Base-by-base conservation (phyloP, 2,113 vertebrate species). In the Eptesicus fuscus region DNA sequence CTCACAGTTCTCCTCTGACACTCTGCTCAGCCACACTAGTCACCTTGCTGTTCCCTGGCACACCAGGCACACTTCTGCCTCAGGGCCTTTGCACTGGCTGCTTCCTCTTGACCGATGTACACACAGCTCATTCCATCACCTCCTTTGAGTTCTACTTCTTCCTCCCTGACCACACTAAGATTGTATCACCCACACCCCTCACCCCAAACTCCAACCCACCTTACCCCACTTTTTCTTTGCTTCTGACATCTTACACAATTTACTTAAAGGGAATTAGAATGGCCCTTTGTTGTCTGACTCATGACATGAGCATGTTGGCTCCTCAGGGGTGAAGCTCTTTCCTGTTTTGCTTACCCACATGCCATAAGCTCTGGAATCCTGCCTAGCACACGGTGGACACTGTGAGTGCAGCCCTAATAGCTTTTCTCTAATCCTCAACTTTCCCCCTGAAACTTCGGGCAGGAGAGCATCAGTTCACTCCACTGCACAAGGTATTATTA, bases 401-500 rank as follows among this genome's bases (percentile, higher is more conserved):
- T 25, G 0, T 1, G 47, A 53, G 11, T 51, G 53, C 7, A 2
- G 63, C 37, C 16, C 37, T 7, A 16, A 1, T 7, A 20, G 23
- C 22, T 71, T 90, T 8, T 37, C 20, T 61, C 35, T 35, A 16
- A 37, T 9, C 25, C 44, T 65, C 4, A 0, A 35, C 20, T 74
- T 86, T n/a, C 61, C 65, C 40, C 88, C 47, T 69, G 40, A 86
- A 7, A 4, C 2, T 44, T 61, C 9, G 30, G 63, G 53, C 42
- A n/a, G 30, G 61, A 73, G 59, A 76, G 23, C 49, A 6, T 32
- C 1, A 0, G 20, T 14, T 40, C 32, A 3, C 30, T 59, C 20
- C 30, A 10, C 67, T 2, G 5, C 4, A 11, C 0, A 2, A 35
- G 2, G 12, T 28, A 4, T 9, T 13, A 6, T 32, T 69, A 22